Evolutionary conservation across 2,888 invertebrate genomes (phyloP).

Genomic region (Blastobasis lacticolella): DNA sequence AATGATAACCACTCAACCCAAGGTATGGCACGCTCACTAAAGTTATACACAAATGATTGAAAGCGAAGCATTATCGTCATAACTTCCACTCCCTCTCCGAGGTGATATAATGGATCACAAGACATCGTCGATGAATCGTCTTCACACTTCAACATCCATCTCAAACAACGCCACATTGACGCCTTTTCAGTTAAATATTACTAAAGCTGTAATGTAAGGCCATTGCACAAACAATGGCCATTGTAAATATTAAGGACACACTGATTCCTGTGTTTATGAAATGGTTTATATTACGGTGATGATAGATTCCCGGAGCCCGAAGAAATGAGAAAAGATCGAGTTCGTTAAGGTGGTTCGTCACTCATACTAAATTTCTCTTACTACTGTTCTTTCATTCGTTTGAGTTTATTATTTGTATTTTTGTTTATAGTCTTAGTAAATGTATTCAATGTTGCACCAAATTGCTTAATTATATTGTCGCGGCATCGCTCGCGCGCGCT

Average conservation of each 20-base stretch:
- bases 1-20: conserved; percentile 21
- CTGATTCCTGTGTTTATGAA: conserved; percentile 30
- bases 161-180: conserved; percentile 19
- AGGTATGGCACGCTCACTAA: conserved; percentile 64
- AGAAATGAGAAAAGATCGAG: background rate
- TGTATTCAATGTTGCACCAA: no score
- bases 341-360: no score
- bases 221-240: conserved; percentile 4
- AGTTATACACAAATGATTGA: conserved; percentile 45
- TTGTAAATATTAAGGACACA: conserved; percentile 8
- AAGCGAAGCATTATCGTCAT: conserved; percentile 49
- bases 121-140: background rate
- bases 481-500: no score
- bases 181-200: conserved; percentile 10
- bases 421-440: no score
- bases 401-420: no score
- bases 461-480: no score
- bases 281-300: conserved; percentile 1
- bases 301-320: background rate
- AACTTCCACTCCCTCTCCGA: conserved; percentile 29
- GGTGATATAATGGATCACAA: conserved; percentile 10
- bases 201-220: conserved; percentile 12
- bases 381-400: no score
- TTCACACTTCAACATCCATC: conserved; percentile 10
- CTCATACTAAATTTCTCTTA: no score